These are phyloP conservation scores for Clarias laeviceps DNA, from an alignment of 2,797 vertebrate species.

Conservation along the genomic window DNA sequence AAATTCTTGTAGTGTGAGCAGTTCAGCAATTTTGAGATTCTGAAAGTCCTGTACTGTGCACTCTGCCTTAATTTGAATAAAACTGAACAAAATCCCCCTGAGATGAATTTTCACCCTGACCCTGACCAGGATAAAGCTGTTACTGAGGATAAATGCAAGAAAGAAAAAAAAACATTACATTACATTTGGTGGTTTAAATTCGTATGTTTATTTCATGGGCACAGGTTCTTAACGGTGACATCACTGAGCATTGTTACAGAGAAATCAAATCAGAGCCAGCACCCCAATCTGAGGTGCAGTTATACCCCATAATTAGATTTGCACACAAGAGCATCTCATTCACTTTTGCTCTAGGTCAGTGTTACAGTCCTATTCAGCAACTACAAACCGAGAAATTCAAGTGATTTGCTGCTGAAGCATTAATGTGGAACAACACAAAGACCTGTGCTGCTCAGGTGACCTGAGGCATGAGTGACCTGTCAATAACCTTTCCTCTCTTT, in stretches of 20 bases:
- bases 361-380: conserved; percentile 20
- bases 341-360: conserved; percentile 24
- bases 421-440: conserved; percentile 23
- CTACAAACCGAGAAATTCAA: conserved; percentile 2
- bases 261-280: conserved; percentile 21
- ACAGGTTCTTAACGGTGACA: not conserved
- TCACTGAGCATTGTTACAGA: not conserved
- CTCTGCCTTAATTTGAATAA: not conserved
- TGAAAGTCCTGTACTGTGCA: not conserved
- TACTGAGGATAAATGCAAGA: not conserved
- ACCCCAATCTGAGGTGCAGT: conserved; percentile 11
- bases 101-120: not conserved
- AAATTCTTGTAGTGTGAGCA: not conserved
- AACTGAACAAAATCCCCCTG: not conserved
- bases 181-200: not conserved
- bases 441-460: conserved; percentile 13
- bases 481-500: conserved; percentile 27
- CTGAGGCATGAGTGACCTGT: conserved; percentile 14
- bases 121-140: not conserved
- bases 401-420: not conserved
- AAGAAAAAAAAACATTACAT: not conserved
- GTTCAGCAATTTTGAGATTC: not conserved
- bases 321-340: conserved; percentile 15
- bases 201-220: not conserved
- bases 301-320: conserved; percentile 24